phyloP scores from a whole-genome alignment of 1,140 invertebrate genomes.

The Fopius arisanus region DNA sequence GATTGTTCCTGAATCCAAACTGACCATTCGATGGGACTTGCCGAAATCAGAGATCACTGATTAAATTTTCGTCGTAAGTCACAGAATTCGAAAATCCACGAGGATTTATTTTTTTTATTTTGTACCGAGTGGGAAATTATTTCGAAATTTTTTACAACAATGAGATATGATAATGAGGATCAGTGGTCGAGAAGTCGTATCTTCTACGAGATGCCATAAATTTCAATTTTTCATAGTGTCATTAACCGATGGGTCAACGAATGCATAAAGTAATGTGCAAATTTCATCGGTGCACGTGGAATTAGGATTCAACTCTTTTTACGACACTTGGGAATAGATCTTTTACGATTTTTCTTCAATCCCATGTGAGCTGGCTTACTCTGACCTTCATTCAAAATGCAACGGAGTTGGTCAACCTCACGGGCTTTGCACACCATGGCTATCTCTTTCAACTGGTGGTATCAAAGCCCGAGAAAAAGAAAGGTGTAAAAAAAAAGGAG shows the following conservation, averaged over 20 bases:
- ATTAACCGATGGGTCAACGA: neutral
- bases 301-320: neutral
- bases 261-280: neutral
- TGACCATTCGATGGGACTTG: neutral
- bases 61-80: neutral
- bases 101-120: no score
- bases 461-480: neutral
- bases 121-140: no score
- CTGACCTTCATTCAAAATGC: slow-evolving; percentile 30
- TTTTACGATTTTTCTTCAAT: slow-evolving; percentile 20
- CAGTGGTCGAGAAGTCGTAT: no score
- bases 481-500: neutral
- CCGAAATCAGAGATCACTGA: neutral
- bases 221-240: neutral
- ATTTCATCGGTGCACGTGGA: neutral
- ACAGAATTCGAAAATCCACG: neutral
- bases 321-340: slow-evolving; percentile 1
- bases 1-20: slow-evolving; percentile 15
- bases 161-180: no score
- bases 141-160: no score
- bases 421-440: neutral
- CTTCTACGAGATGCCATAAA: no score
- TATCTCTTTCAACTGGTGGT: neutral
- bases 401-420: slow-evolving; percentile 23
- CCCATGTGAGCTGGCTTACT: neutral